These are phyloP conservation scores for Globodera ellingtonae DNA, from an alignment of 1,140 invertebrate species.

Conservation along the genomic window DNA sequence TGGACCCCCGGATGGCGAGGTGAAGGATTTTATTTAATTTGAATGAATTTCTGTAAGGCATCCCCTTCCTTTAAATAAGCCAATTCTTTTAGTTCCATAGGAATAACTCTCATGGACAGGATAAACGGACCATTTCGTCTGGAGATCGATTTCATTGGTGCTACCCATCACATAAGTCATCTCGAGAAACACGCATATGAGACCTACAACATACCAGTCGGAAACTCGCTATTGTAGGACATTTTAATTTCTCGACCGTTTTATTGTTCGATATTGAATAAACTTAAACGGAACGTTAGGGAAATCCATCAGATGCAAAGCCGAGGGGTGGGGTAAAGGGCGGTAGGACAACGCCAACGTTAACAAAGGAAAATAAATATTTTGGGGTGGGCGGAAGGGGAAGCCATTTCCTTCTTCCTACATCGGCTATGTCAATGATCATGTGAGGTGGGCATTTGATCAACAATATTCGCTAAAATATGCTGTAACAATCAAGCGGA, in stretches of 20 bases:
- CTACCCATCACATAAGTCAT: slow-evolving; percentile 54
- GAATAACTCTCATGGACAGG: slow-evolving; percentile 61
- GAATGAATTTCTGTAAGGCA: neutral
- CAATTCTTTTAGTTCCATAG: slow-evolving; percentile 49
- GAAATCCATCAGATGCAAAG: too few species aligned
- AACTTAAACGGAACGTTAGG: too few species aligned
- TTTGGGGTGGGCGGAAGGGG: too few species aligned
- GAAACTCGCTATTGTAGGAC: slow-evolving; percentile 43
- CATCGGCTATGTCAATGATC: too few species aligned
- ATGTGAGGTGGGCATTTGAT: too few species aligned
- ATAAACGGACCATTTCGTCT: slow-evolving; percentile 58
- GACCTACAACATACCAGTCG: slow-evolving; percentile 54
- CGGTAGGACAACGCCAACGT: too few species aligned
- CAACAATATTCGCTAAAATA: too few species aligned
- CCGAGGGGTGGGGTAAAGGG: too few species aligned
- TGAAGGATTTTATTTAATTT: slow-evolving; percentile 29
- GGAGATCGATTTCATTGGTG: slow-evolving; percentile 63
- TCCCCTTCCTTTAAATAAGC: neutral
- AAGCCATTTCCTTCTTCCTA: too few species aligned
- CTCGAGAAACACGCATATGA: slow-evolving; percentile 62
- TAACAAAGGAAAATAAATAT: too few species aligned
- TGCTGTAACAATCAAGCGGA: too few species aligned
- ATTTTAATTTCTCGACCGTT: slow-evolving; percentile 3
- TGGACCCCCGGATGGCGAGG: slow-evolving; percentile 39
- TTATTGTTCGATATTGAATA: slow-evolving; percentile 18